These are phyloP conservation scores for Himalopsyche kuldschensis DNA, from an alignment of 2,888 invertebrate species.

Conservation along the genomic window DNA sequence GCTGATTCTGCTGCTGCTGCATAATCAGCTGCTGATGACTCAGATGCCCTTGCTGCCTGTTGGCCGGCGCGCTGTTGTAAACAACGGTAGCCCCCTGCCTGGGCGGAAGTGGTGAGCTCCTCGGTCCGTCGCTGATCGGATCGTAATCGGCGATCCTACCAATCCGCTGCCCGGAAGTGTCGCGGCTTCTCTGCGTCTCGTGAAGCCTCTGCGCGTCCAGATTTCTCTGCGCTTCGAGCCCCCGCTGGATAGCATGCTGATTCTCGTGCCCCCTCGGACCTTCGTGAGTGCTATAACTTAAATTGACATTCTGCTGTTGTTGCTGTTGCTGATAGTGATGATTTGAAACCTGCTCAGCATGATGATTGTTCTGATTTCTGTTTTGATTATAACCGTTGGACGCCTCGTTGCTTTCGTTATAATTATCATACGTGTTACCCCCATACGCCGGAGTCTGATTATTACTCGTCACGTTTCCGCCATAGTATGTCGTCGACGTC, in stretches of 20 bases:
- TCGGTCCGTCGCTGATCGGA: slow-evolving; percentile 71
- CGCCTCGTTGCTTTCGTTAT: slow-evolving; percentile 21
- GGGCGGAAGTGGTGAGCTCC: slow-evolving; percentile 71
- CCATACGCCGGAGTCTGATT: not conserved
- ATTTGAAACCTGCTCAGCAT: not conserved
- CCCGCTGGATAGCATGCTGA: not conserved
- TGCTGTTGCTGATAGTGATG: slow-evolving; percentile 10
- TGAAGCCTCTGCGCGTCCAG: slow-evolving; percentile 27
- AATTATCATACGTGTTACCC: not conserved
- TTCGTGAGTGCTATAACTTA: slow-evolving; percentile 5
- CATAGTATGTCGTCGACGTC: not conserved
- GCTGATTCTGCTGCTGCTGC: slow-evolving; percentile 45
- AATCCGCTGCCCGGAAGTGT: slow-evolving; percentile 54
- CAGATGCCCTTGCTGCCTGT: slow-evolving; percentile 40
- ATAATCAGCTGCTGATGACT: slow-evolving; percentile 28
- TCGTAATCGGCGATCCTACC: slow-evolving; percentile 82
- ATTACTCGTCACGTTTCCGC: not conserved
- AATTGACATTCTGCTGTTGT: slow-evolving; percentile 17
- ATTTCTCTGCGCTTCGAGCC: slow-evolving; percentile 29
- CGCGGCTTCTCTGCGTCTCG: slow-evolving; percentile 31
- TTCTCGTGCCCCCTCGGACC: not conserved
- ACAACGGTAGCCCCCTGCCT: slow-evolving; percentile 81
- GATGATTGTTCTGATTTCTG: not conserved
- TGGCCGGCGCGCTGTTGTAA: slow-evolving; percentile 63
- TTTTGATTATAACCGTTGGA: not conserved